phyloP scores from a whole-genome alignment of 2,113 vertebrate genomes.

The Ictalurus furcatus region DNA sequence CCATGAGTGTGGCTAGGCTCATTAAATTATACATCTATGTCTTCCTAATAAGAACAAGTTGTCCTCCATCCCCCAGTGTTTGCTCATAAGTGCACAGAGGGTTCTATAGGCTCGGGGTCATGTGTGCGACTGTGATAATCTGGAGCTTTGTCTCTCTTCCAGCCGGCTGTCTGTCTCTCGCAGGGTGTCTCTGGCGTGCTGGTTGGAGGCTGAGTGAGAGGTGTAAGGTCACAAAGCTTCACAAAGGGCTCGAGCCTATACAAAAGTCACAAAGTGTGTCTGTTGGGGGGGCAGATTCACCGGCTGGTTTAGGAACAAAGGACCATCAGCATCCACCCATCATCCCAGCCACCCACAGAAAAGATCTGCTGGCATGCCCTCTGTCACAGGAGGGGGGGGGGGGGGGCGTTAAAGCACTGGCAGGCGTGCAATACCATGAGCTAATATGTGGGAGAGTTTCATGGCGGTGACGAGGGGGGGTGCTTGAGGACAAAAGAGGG shows the following conservation, averaged over 20 bases:
- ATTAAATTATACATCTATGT: slow-evolving; percentile 31
- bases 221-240: slow-evolving; percentile 66
- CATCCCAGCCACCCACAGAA: slow-evolving; percentile 15
- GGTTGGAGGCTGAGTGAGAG: slow-evolving; percentile 61
- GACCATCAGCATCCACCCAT: slow-evolving; percentile 62
- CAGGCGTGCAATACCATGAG: slow-evolving; percentile 38
- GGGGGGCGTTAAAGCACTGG: slow-evolving; percentile 40
- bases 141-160: slow-evolving; percentile 42
- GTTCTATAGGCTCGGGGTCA: slow-evolving; percentile 5
- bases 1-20: slow-evolving; percentile 7
- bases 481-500: slow-evolving; percentile 19
- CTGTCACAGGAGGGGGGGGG: slow-evolving; percentile 30
- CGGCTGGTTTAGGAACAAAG: slow-evolving; percentile 66
- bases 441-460: slow-evolving; percentile 40
- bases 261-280: slow-evolving; percentile 69
- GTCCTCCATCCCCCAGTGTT: not conserved
- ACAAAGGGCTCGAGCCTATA: slow-evolving; percentile 64
- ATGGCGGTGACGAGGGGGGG: slow-evolving; percentile 6
- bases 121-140: slow-evolving; percentile 43
- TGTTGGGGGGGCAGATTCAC: slow-evolving; percentile 44
- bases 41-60: slow-evolving; percentile 30
- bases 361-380: slow-evolving; percentile 51
- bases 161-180: slow-evolving; percentile 51
- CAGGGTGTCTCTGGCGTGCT: slow-evolving; percentile 47
- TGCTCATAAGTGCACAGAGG: slow-evolving; percentile 15